phyloP scores from a whole-genome alignment of 2,113 vertebrate species.

The Nothoprocta perdicaria region DNA sequence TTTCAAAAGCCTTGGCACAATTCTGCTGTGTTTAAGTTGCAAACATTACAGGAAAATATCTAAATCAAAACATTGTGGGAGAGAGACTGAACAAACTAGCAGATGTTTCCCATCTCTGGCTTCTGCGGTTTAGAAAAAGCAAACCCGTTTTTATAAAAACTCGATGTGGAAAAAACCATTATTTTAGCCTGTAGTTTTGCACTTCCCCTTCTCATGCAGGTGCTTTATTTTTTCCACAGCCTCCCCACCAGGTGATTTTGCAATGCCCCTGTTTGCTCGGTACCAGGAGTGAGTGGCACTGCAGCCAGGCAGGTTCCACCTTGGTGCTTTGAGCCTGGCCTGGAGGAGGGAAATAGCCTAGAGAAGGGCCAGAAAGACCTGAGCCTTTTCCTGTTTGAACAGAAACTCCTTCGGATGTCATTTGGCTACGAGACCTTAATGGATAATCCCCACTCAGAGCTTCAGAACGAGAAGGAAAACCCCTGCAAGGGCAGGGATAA shows the following conservation, averaged over 20 bases:
- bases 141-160: neutral
- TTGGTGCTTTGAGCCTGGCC: neutral
- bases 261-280: neutral
- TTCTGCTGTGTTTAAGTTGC: constrained; percentile 45
- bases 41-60: constrained; percentile 41
- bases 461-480: constrained; percentile 43
- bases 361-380: constrained; percentile 15
- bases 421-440: constrained; percentile 41
- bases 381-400: constrained; percentile 25
- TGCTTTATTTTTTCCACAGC: neutral
- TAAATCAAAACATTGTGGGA: constrained; percentile 63
- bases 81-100: constrained; percentile 23
- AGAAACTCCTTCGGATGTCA: constrained; percentile 17
- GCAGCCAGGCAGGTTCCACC: neutral
- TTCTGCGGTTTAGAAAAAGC: constrained; percentile 33
- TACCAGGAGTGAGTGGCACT: neutral
- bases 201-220: neutral
- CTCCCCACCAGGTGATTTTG: neutral
- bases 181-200: neutral
- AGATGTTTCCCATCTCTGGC: constrained; percentile 56
- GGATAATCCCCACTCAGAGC: constrained; percentile 50
- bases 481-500: constrained; percentile 43
- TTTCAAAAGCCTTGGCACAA: constrained; percentile 38
- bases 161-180: neutral
- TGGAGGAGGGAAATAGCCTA: neutral